A percentile compares a stretch with the other conserved stretches of the same genome.
phyloP scores from a whole-genome alignment of 2,888 invertebrate species.

The Pemphredon lugubris region DNA sequence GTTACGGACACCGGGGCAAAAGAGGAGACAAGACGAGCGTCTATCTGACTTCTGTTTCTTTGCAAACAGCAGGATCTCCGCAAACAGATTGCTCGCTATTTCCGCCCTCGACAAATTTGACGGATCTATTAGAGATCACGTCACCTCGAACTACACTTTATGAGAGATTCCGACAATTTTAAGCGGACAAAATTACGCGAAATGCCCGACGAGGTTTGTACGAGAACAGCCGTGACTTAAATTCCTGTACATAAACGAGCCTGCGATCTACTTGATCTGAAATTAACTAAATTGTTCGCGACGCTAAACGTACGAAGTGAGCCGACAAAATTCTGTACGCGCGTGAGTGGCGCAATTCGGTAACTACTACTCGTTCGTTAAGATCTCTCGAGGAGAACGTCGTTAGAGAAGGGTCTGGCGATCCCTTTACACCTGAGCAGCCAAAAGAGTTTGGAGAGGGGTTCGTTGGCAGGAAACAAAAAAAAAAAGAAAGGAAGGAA shows the following conservation, averaged over 20 bases:
- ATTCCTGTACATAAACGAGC: too few relatives aligned
- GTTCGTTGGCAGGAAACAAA: neutral
- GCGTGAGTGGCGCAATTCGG: neutral
- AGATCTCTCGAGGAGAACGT: slow-evolving; percentile 2
- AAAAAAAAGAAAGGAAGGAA: neutral
- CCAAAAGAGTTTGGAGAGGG: slow-evolving; percentile 5
- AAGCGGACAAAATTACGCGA: too few relatives aligned
- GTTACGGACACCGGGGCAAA: slow-evolving; percentile 9
- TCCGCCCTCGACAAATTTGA: slow-evolving; percentile 26
- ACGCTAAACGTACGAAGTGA: neutral
- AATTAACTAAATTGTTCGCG: too few relatives aligned
- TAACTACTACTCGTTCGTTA: slow-evolving; percentile 3
- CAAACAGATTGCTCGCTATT: slow-evolving; percentile 54
- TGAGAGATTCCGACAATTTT: too few relatives aligned
- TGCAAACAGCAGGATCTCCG: slow-evolving; percentile 36
- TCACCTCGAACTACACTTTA: neutral
- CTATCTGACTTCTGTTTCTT: slow-evolving; percentile 55
- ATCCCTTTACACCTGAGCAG: slow-evolving; percentile 14
- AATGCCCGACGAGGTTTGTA: too few relatives aligned
- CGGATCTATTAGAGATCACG: slow-evolving; percentile 16
- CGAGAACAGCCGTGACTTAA: too few relatives aligned
- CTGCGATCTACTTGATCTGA: too few relatives aligned
- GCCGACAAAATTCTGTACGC: neutral
- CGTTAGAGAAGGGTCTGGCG: neutral
- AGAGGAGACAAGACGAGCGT: slow-evolving; percentile 35